Evolutionary conservation across 1,140 invertebrate genomes (phyloP).

Genomic region (Aphelenchoides fujianensis): DNA sequence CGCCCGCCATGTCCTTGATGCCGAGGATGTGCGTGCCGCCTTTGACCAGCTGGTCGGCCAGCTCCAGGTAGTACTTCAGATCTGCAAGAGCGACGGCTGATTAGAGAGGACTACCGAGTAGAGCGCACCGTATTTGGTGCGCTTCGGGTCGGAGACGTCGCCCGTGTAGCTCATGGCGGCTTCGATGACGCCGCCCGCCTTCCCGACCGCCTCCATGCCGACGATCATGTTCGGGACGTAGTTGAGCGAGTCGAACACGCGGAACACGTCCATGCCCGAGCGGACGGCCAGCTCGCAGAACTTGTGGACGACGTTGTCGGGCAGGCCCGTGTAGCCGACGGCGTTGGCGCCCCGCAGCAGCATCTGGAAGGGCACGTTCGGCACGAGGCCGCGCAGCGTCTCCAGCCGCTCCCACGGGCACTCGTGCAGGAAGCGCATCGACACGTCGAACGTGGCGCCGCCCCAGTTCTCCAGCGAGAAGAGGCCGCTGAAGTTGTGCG

Average conservation of each 20-base stretch:
- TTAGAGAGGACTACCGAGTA: too few species aligned
- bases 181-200: constrained; percentile 70
- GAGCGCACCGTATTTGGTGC: constrained; percentile 90
- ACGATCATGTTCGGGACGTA: constrained; percentile 94
- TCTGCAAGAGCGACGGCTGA: too few species aligned
- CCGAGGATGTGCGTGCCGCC: constrained; percentile 91
- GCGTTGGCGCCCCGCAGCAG: constrained; percentile 93
- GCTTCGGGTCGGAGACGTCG: constrained; percentile 85
- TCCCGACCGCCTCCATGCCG: constrained; percentile 96
- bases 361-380: constrained; percentile 99
- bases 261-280: constrained; percentile 95
- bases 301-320: constrained; percentile 94
- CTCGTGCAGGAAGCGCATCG: constrained; percentile 91
- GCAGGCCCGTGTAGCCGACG: constrained; percentile 97
- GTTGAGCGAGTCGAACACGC: constrained; percentile 97
- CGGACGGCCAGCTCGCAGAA: constrained; percentile 82
- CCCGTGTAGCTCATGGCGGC: constrained; percentile 92
- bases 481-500: constrained; percentile 79
- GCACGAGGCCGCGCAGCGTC: constrained; percentile 83
- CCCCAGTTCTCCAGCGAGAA: constrained; percentile 98
- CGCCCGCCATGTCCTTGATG: constrained; percentile 99
- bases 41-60: constrained; percentile 90
- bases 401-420: constrained; percentile 96
- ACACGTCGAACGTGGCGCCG: constrained; percentile 95
- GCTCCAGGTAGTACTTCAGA: constrained; percentile 86